Evolutionary conservation across 2,888 invertebrate genomes (phyloP).

Genomic region (Coecobrya sp.): DNA sequence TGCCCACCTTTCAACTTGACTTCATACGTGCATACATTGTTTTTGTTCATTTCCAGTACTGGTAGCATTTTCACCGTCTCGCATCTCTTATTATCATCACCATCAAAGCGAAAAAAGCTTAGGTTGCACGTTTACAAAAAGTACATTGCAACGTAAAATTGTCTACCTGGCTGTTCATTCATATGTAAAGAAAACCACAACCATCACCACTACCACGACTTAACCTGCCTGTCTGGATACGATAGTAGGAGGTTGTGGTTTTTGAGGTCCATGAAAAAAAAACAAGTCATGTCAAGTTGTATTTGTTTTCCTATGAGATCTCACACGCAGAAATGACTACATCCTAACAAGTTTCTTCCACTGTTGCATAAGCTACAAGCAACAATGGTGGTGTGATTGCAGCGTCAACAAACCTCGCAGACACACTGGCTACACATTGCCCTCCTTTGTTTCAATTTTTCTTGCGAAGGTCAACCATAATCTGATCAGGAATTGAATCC

Average conservation of each 20-base stretch:
- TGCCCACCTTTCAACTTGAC: constrained; percentile 32
- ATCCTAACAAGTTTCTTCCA: neutral
- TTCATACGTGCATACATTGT: neutral
- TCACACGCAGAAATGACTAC: neutral
- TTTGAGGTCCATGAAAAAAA: constrained; percentile 43
- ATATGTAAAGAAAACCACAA: constrained; percentile 56
- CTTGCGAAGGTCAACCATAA: neutral
- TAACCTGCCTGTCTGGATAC: constrained; percentile 64
- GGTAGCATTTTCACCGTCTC: neutral
- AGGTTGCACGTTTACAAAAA: neutral
- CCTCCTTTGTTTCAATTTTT: neutral
- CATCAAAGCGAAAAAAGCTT: constrained; percentile 5
- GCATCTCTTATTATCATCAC: neutral
- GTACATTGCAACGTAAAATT: neutral
- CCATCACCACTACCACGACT: constrained; percentile 63
- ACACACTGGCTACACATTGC: neutral
- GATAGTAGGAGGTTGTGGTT: constrained; percentile 69
- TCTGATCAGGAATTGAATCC: neutral
- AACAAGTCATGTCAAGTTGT: constrained; percentile 37
- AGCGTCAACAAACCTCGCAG: constrained; percentile 7
- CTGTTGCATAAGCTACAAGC: neutral
- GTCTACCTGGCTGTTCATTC: constrained; percentile 10
- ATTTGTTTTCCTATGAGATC: constrained; percentile 59
- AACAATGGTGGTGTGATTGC: neutral
- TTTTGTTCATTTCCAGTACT: constrained; percentile 26